These are phyloP conservation scores for Selenia dentaria DNA, from an alignment of 2,888 invertebrate species.

Conservation along the genomic window DNA sequence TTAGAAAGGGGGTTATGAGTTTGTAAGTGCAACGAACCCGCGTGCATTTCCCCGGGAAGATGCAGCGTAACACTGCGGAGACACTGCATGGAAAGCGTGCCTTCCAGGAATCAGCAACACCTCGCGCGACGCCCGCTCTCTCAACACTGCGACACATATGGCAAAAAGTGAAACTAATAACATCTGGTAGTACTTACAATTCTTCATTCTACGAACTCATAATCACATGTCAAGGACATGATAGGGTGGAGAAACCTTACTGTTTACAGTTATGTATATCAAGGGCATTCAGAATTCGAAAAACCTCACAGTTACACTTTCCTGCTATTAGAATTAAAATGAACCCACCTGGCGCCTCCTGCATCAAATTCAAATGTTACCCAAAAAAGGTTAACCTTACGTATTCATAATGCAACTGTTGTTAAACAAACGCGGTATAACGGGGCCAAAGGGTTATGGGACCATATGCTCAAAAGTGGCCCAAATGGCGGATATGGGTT, in stretches of 20 bases:
- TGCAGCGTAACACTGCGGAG: conserved; percentile 58
- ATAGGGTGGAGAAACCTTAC: too few species aligned
- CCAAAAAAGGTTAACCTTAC: conserved; percentile 56
- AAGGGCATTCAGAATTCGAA: too few species aligned
- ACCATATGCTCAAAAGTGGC: conserved; percentile 65
- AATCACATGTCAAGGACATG: too few species aligned
- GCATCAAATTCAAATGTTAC: conserved; percentile 40
- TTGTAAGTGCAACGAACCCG: conserved; percentile 83
- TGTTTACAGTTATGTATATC: too few species aligned
- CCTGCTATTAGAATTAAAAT: conserved; percentile 40
- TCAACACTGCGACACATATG: conserved; percentile 51
- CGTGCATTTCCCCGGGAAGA: conserved; percentile 81
- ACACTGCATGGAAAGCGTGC: conserved; percentile 70
- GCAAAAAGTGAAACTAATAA: conserved; percentile 74
- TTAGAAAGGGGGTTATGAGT: conserved; percentile 85
- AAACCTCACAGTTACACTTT: too few species aligned
- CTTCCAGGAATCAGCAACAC: conserved; percentile 72
- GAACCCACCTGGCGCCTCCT: conserved; percentile 63
- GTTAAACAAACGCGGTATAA: conserved; percentile 64
- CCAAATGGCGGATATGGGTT: conserved; percentile 79
- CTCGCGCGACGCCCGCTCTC: conserved; percentile 48
- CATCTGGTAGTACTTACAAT: conserved; percentile 14
- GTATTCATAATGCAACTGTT: conserved; percentile 73
- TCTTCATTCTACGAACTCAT: neutral
- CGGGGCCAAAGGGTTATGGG: conserved; percentile 82